These are phyloP conservation scores for Philereme transversata DNA, from an alignment of 2,888 invertebrate genomes.

Conservation along the genomic window DNA sequence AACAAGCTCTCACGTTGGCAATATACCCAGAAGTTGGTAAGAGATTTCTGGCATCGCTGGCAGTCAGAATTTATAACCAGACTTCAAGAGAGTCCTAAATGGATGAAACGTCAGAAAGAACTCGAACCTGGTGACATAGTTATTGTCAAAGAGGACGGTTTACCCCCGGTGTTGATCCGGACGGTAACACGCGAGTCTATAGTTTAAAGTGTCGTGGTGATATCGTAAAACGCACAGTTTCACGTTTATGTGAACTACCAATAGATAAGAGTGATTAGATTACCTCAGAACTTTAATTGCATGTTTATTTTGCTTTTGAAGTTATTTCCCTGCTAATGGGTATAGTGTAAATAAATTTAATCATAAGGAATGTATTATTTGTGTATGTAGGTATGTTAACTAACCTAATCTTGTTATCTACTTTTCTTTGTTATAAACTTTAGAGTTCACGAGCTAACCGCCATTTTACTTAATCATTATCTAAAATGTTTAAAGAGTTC, in stretches of 20 bases:
- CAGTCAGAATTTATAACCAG: slow-evolving; percentile 10
- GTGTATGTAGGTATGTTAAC: no score
- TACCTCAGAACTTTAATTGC: no score
- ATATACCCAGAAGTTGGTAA: slow-evolving; percentile 35
- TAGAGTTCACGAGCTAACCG: no score
- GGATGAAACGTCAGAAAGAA: slow-evolving; percentile 31
- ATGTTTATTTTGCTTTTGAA: no score
- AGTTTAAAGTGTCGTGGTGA: slow-evolving; percentile 33
- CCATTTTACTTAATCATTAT: no score
- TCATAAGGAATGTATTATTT: no score
- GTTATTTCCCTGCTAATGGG: no score
- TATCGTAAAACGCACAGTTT: slow-evolving; percentile 20
- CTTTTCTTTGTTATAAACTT: no score
- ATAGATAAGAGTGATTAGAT: background rate
- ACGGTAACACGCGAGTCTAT: slow-evolving; percentile 37
- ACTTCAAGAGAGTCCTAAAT: slow-evolving; percentile 38
- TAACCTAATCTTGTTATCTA: no score
- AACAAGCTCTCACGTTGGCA: slow-evolving; percentile 16
- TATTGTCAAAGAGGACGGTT: slow-evolving; percentile 35
- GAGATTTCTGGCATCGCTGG: slow-evolving; percentile 40
- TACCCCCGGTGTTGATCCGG: slow-evolving; percentile 38
- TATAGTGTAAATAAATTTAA: no score
- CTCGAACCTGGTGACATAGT: slow-evolving; percentile 39
- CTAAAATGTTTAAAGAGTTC: no score
- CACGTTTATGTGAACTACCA: background rate